Evolutionary conservation across 2,888 invertebrate species (phyloP), one percentile per base, ranked within the genome.

Genomic region (Platynereis dumerilii): DNA sequence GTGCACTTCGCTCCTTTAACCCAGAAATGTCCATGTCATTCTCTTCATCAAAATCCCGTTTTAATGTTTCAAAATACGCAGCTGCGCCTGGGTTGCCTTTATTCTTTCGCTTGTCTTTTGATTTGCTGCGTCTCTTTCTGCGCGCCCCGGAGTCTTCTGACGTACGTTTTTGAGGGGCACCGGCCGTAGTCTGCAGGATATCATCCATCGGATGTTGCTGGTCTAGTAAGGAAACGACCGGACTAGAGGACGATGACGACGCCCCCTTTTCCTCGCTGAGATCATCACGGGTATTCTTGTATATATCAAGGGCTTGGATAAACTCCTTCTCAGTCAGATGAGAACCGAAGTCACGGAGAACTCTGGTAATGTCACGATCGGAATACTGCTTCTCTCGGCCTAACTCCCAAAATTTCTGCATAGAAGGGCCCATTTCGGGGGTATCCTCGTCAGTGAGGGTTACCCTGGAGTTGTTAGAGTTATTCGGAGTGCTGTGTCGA

Each of bases 1-100:
- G 34, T 7, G 34, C 34, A 34, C 34, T 34, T 12, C 34, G 34
- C 34, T 34, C 34, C 12, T 34, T 34, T 7, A 34, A 34, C 34
- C 34, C 34, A 34, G 5, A 5, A 34, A 34, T 34, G 12, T 61
- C 54, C 3, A 61, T 39, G 20, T 53, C 39, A 22, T 27, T 53
- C 20, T 61, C 61, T 15, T 61, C 60, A 28, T 7, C 34, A 22
- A 48, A 60, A 22, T 60, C 61, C 12, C 26, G 34, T 12, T 34
- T 54, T 22, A 61, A 42, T 22, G 10, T 15, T 22, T 55, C 42
- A 1, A 53, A 24, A 27, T 61, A 61, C 12, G 44, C 15, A 27
- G 42, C 45, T 10, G 20, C 7, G 52, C 17, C 52, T 10, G 5
- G 7, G 3, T 3, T 22, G 17, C 24, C 52, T 52, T 52, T 52